Base-by-base conservation (phyloP, 1,140 invertebrate genomes). In the Anastrepha ludens region DNA sequence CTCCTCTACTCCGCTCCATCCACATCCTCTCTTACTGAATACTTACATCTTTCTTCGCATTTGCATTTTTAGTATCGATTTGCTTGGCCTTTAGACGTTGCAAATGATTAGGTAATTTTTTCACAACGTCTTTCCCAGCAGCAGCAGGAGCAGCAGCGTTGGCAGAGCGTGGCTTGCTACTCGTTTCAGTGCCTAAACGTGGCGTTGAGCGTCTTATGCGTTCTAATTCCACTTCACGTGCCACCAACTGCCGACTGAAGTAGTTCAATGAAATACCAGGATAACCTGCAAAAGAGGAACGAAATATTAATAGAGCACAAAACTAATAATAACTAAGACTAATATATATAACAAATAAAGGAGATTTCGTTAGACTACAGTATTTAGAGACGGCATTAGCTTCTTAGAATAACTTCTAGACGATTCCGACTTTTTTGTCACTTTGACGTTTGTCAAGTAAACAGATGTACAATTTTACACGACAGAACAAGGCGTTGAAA, bases 201-300 rank as follows among this genome's bases (percentile, higher is more conserved):
- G 92, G 91, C 90, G 90, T 91, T 55, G 91, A 89, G 85, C 95
- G 93, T 87, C 95, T 94, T 90, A 97, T 95, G 90, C 96, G 96
- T 91, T 96, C 96, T 50, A 95, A 90, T 90, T 97, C 96, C 89
- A 97, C 95, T 94, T 98, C 97, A 89, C 96, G 94, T 58, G 96
- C 95, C 47, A 98, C 95, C 60, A 98, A 93, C 91, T 98, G 97
- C 90, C 96, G 97, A 39, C 96, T 95, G 1, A 95, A 95, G 91
- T 98, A 97, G 47, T 89, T 90, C 58, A 93, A 78, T 44, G 90
- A 89, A 4, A 93, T 88, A 9, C 91, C 91, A 8, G 88, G n/a
- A 85, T 17, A 92, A 13, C 90, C 92, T 93, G 20, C 6, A 65
- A 39, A 60, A 29, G 4, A 78, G 39, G 3, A 55, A 55, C 6